Evolutionary conservation across 1,140 invertebrate genomes (phyloP), one percentile per base, ranked within the genome.

Genomic region (Thaumetopoea pityocampa): DNA sequence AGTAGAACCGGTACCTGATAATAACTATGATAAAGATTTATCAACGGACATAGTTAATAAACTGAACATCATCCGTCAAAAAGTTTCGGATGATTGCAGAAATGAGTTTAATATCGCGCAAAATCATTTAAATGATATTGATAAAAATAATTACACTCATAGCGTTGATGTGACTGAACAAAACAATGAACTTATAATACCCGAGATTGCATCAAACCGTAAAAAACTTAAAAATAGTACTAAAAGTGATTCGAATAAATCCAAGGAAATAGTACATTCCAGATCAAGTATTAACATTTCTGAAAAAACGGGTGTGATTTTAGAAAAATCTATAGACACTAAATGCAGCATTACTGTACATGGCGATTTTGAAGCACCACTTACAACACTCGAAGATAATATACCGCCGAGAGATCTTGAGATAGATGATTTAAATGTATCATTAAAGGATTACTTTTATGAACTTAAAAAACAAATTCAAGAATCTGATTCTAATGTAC

Each of bases 331-430:
- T 5, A 69, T 80, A 20, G 38, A 29, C 3, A 76, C 68, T 9
- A 9, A 50, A 10, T 72, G 70, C 1, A 78, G 70, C 1, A 78
- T 80, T 18, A 78, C 59, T 4, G 76, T 41, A 4, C 72, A 77
- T 10, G 68, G 73, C 0, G 54, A 61, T 17, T 28, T 51, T 1
- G 71, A 73, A 53, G 23, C 30, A 2, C 76, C 76, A 0, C 72
- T 70, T 0, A 46, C n/a, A n/a, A n/a, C n/a, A 36, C 26, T 16
- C 38, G 1, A 37, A 46, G 8, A 12, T 53, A n/a, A 51, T 77
- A 5, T 27, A 46, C 1, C 14, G 35, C 54, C 52, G 0, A 51
- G 73, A 17, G 46, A 60, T 7, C 26, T 77, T 15, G 68, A 70
- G 17, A 34, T 63, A 1, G 48, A 68, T 37, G 43, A 66, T 24